A percentile compares a stretch with the other conserved stretches of the same genome.
phyloP scores from a whole-genome alignment of 2,113 vertebrate species.

The Empidonax alnorum region DNA sequence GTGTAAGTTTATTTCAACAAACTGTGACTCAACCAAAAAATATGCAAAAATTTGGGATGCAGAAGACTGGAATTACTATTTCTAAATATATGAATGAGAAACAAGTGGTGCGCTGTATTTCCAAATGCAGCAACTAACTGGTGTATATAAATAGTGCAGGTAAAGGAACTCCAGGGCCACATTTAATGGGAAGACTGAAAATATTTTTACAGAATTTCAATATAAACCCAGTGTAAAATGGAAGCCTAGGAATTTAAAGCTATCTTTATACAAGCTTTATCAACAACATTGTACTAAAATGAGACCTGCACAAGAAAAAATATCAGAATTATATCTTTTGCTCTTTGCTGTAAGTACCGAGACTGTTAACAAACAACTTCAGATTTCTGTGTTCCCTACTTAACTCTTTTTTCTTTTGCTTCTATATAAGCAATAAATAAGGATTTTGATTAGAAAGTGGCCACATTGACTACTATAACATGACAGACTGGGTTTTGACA shows the following conservation, averaged over 20 bases:
- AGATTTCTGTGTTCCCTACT: neutral
- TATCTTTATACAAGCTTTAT: neutral
- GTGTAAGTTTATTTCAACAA: neutral
- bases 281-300: neutral
- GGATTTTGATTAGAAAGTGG: neutral
- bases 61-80: neutral
- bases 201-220: neutral
- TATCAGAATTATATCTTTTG: neutral
- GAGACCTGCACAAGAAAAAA: neutral
- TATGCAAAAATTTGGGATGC: neutral
- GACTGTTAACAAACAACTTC: neutral
- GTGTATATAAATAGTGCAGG: neutral
- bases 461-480: neutral
- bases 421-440: neutral
- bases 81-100: neutral
- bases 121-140: neutral
- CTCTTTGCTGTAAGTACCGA: neutral
- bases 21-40: neutral
- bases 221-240: neutral
- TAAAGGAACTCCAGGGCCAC: neutral
- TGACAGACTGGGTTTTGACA: neutral
- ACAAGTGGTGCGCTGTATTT: neutral
- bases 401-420: neutral
- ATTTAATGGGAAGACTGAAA: neutral
- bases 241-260: neutral